A percentile compares a stretch with the other conserved stretches of the same genome.
Conservation (phyloP, 2,888 invertebrate species). For the Disparrhopalites patrizii region DNA sequence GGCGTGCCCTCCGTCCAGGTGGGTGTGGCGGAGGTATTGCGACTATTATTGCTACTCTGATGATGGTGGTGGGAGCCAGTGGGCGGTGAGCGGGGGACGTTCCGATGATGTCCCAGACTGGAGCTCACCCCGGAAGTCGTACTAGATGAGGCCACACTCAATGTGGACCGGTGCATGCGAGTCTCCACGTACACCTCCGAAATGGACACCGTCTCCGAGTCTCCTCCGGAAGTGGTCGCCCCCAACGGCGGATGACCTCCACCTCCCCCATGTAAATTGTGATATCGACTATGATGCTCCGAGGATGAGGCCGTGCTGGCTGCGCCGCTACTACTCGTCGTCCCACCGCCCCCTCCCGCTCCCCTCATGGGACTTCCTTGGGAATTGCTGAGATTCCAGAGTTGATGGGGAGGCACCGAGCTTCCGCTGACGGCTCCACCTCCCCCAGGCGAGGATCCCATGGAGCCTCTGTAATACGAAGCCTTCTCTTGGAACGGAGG, state of each 20-base stretch:
- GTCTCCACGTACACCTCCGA: slow-evolving; percentile 69
- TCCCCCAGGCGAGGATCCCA: slow-evolving; percentile 8
- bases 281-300: slow-evolving; percentile 25
- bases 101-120: slow-evolving; percentile 30
- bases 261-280: not conserved
- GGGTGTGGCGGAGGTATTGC: slow-evolving; percentile 75
- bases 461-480: slow-evolving; percentile 18
- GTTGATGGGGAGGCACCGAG: not conserved
- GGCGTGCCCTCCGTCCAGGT: slow-evolving; percentile 98
- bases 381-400: slow-evolving; percentile 29
- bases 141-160: slow-evolving; percentile 63
- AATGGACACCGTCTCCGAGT: slow-evolving; percentile 56
- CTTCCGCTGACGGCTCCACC: not conserved
- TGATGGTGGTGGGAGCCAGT: slow-evolving; percentile 32
- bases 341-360: slow-evolving; percentile 2
- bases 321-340: slow-evolving; percentile 11
- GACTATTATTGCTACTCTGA: slow-evolving; percentile 53
- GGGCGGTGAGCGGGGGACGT: slow-evolving; percentile 37
- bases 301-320: slow-evolving; percentile 22
- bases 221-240: not conserved
- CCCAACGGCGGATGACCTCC: too few species aligned
- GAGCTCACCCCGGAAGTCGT: slow-evolving; percentile 54
- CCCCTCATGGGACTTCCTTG: slow-evolving; percentile 29
- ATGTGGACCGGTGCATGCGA: slow-evolving; percentile 52
- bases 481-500: slow-evolving; percentile 39